Base-by-base conservation (phyloP, 2,888 invertebrate genomes). In the Actias luna region DNA sequence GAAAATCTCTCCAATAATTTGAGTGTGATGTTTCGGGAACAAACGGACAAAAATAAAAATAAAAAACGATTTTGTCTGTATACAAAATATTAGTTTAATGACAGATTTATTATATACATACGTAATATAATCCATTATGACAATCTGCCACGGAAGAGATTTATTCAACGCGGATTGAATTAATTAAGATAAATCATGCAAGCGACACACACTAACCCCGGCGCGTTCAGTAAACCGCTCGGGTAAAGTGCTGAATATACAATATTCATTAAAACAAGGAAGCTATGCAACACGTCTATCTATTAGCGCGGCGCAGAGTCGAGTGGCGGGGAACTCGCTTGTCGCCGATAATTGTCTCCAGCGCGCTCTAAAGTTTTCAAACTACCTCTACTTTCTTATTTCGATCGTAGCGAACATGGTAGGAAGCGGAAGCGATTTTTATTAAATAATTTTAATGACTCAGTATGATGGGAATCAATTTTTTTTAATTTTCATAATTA, bases 261-360 rank as follows among this genome's bases (percentile, higher is more conserved):
- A 46, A 46, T 46, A 46, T 46, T 46, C 5, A 46, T 46, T 46
- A 46, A 46, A 46, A 46, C 46, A 22, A 25, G 22, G 46, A 46
- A 46, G 46, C 46, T 22, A 42, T 42, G 42, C 42, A n/a, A 46
- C 46, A 25, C 22, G 46, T 46, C 10, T 46, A 12, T 22, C 12
- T 25, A 46, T 46, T 10, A 46, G 22, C 22, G 2, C 7, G 46
- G 46, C 22, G 46, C 16, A 22, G 16, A n/a, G 42, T 42, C 12
- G 42, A 42, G 18, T 42, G 7, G n/a, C 58, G 7, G 63, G 52
- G 55, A 39, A 52, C 42, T 46, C 59, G 46, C 58, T 58, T 60
- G 29, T 63, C 63, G 31, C 39, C 27, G 57, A 62, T 65, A 65
- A 65, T 65, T 65, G 65, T 39, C 33, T 27, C 36, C 61, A n/a